Evolutionary conservation across 2,113 vertebrate genomes (phyloP).

Genomic region (Sciurus niger): DNA sequence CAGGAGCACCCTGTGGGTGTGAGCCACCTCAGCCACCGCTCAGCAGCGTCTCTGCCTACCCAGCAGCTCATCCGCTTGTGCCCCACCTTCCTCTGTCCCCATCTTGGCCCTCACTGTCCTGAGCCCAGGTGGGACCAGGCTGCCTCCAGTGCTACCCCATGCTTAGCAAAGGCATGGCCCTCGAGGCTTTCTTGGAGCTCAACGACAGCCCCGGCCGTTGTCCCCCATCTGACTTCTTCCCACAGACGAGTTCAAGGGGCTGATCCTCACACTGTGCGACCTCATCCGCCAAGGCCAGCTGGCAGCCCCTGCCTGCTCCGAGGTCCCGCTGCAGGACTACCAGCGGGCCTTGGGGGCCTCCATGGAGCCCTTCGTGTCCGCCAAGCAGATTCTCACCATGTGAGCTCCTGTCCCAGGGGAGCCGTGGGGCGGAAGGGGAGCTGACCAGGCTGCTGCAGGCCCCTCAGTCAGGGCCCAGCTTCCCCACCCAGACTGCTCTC

Average conservation of each 20-base stretch:
- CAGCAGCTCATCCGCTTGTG: neutral
- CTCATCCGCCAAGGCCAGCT: slow-evolving; percentile 93
- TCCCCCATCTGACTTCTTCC: neutral
- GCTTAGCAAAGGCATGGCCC: neutral
- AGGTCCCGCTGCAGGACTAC: slow-evolving; percentile 92
- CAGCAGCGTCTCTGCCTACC: neutral
- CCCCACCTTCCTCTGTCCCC: neutral
- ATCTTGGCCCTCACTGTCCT: neutral
- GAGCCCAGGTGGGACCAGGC: neutral
- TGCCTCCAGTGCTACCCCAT: neutral
- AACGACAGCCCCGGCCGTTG: neutral
- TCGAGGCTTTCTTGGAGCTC: neutral
- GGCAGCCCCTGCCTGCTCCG: slow-evolving; percentile 88
- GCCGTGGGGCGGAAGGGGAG: neutral
- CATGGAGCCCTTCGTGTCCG: slow-evolving; percentile 92
- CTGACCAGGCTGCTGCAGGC: neutral
- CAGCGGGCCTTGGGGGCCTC: slow-evolving; percentile 89
- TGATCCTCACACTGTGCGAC: slow-evolving; percentile 92
- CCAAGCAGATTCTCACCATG: slow-evolving; percentile 95
- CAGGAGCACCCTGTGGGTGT: neutral
- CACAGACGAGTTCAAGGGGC: slow-evolving; percentile 86
- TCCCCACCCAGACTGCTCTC: neutral
- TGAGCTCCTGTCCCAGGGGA: slow-evolving; percentile 82
- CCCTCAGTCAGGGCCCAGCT: neutral
- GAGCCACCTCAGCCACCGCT: neutral